Base-by-base conservation (phyloP, 2,113 vertebrate genomes). In the Polyodon spathula region DNA sequence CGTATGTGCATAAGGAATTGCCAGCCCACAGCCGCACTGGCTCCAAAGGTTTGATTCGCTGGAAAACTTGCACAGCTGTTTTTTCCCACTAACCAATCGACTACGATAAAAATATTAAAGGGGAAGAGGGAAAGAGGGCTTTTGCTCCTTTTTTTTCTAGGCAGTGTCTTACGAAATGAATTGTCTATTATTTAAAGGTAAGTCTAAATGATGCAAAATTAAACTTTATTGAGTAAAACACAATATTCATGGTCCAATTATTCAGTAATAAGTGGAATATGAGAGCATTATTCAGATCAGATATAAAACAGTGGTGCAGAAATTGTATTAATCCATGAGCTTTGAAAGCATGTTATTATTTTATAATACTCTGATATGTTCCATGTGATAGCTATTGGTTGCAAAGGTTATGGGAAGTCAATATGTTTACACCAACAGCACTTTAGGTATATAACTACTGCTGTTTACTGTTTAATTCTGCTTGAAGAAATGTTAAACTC, bases 291-390 rank as follows among this genome's bases (percentile, higher is more conserved):
- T 71, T 68, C 75, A 16, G 70, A 66, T 66, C 68, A 70, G 75
- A 80, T 68, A 65, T 59, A 80, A 79, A 73, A 66, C 74, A 81
- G 76, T 73, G 72, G 71, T 71, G 73, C 69, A 61, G 72, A 66
- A 64, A 76, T 73, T 76, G 73, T 78, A 83, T 79, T 80, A 74
- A 80, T 76, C 76, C 82, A 75, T 73, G 81, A 80, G 78, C 75
- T 76, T 68, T 63, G 61, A 73, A 71, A 69, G 71, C 48, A 56
- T 72, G 73, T 76, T 76, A 74, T 78, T 84, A 80, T 80, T 75
- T 74, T 71, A 76, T 83, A 86, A 81, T 76, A 70, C 74, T 75
- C 77, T 83, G 81, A 83, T 85, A 75, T 60, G 53, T 78, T 71
- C 77, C 79, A 82, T 79, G 79, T 75, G 78, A 76, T 69, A 63